Percentiles rank a stretch among this genome's conserved stretches.
These are phyloP conservation scores for Trisateles emortualis DNA, from an alignment of 2,888 invertebrate species.

Conservation along the genomic window DNA sequence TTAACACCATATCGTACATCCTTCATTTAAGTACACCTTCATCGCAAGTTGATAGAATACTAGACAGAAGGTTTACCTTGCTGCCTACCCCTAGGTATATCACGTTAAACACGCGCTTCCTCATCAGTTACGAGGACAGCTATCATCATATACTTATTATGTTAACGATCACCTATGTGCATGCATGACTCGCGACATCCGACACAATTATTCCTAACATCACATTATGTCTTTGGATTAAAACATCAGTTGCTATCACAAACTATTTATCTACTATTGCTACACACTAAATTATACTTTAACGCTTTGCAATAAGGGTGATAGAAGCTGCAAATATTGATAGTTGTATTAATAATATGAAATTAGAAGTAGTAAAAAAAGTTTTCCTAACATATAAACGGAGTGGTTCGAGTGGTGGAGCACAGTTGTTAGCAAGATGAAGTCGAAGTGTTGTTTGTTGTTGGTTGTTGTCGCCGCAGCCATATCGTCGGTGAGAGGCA, in stretches of 20 bases:
- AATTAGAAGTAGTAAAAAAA: slow-evolving; percentile 51
- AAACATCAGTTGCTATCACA: slow-evolving; percentile 30
- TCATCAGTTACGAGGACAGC: background rate
- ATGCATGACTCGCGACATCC: slow-evolving; percentile 47
- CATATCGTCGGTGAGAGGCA: slow-evolving; percentile 55
- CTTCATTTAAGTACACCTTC: too few relatives aligned
- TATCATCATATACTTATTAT: slow-evolving; percentile 32
- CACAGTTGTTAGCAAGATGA: slow-evolving; percentile 32
- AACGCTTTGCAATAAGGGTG: slow-evolving; percentile 11
- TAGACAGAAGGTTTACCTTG: background rate
- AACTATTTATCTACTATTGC: background rate
- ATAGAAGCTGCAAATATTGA: background rate
- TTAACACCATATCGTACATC: too few relatives aligned
- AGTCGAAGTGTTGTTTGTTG: slow-evolving; percentile 44
- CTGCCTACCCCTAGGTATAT: background rate
- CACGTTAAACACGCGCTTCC: background rate
- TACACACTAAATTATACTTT: slow-evolving; percentile 18
- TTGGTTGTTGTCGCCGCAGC: slow-evolving; percentile 47
- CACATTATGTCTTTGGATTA: slow-evolving; percentile 41
- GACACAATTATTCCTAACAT: slow-evolving; percentile 33
- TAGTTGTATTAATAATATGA: slow-evolving; percentile 36
- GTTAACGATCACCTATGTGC: slow-evolving; percentile 33
- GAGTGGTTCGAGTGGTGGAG: slow-evolving; percentile 10
- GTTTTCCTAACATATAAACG: slow-evolving; percentile 49
- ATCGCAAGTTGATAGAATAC: background rate